phyloP scores from a whole-genome alignment of 37 sponge, comb jelly and placozoan species.

The Oscarella lobularis region DNA sequence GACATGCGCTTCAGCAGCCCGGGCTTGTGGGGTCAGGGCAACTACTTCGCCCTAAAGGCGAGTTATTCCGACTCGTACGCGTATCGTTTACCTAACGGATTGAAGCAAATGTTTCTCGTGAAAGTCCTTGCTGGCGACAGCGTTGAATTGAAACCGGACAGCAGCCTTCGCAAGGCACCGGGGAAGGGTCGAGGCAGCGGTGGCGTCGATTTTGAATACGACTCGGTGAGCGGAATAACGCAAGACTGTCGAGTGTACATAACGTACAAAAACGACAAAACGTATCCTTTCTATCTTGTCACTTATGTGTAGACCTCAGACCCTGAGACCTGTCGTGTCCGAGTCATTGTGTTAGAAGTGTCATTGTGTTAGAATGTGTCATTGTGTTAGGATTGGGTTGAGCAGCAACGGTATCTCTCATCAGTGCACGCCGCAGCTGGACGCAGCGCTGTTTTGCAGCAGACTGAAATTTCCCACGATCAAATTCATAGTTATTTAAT shows the following conservation, averaged over 20 bases:
- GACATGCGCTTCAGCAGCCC: conserved; percentile 48
- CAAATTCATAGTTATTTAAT: no score
- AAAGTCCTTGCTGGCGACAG: conserved; percentile 7
- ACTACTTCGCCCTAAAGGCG: conserved; percentile 83
- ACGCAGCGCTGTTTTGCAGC: no score
- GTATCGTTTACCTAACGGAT: conserved; percentile 1
- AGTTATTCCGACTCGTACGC: conserved; percentile 62
- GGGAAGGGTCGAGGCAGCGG: conserved; percentile 11
- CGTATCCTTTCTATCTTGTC: conserved; percentile 76
- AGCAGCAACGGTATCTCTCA: no score
- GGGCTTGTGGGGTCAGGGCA: conserved; percentile 77
- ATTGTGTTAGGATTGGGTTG: no score
- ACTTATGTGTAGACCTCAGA: no score
- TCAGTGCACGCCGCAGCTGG: no score
- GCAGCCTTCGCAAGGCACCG: not conserved
- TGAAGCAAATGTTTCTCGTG: conserved; percentile 3
- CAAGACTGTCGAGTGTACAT: conserved; percentile 52
- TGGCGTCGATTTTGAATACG: conserved; percentile 29
- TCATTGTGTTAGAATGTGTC: no score
- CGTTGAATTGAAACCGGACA: not conserved
- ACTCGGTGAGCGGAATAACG: conserved; percentile 67
- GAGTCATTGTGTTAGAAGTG: no score
- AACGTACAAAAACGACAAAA: conserved; percentile 66
- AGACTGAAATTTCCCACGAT: no score
- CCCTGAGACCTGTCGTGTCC: no score